Evolutionary conservation across 2,797 vertebrate genomes (phyloP), one percentile per base, ranked within the genome.

Genomic region (Acridotheres tristis): DNA sequence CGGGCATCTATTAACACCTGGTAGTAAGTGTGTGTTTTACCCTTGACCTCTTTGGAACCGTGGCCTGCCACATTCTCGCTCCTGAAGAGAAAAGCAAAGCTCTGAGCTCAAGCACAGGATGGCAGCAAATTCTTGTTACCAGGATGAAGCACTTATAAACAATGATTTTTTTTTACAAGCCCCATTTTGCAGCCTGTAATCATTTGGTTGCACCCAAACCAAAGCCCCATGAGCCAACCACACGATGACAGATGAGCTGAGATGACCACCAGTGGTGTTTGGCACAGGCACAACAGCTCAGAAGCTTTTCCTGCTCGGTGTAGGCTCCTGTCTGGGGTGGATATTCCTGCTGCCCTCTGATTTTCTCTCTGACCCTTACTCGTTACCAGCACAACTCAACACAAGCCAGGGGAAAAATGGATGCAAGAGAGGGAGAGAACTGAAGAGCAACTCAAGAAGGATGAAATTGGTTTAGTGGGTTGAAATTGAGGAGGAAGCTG

Each of bases 1-100:
- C 99, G 98, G 66, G 99, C 99, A 96, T 99, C 99, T 79, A 99
- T 99, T 93, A 99, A 97, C 97, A 99, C 99, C 94, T 99, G 99
- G 95, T 99, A 99, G 97, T 99, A 99, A 47, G 99, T 99, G 74
- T 99, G 99, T 21, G 99, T 99, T 97, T 99, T 99, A 76, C 99
- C 99, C 97, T 99, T 99, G 85, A 99, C 99, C 96, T 99, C 99
- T 97, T 99, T 99, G 68, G 99, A 99, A 63, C 99, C 98, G 1
- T 99, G 99, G 62, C 97, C 97, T 30, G 98, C 98, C 4, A 98
- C 97, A 8, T 98, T 98, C 78, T 99, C 99, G 1, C 97, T 98
- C 94, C 99, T 99, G 47, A 32, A 50, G 30, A 58, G 42, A 78
- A 84, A 94, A 78, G 59, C 34, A 55, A 47, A 75, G 53, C 50